Percentiles rank a stretch among this genome's conserved stretches.
These are phyloP conservation scores for Eucriotettix oculatus DNA, from an alignment of 2,888 invertebrate species.

Conservation along the genomic window DNA sequence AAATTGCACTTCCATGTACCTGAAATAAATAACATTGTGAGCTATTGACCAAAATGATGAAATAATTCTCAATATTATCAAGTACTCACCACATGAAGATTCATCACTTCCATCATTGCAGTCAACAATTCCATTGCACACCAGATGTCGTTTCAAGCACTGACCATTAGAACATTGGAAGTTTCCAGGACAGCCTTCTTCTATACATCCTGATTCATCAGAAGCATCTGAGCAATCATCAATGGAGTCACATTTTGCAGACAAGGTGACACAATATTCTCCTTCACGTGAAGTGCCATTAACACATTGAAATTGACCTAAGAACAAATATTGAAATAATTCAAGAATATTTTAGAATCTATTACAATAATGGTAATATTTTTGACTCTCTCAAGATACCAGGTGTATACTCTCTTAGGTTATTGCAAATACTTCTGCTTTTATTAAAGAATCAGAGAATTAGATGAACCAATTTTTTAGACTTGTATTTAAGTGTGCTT, in stretches of 20 bases:
- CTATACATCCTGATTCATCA: slow-evolving; percentile 38
- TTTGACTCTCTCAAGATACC: too few species aligned
- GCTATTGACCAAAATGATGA: neutral
- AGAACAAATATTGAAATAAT: neutral
- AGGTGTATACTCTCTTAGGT: too few species aligned
- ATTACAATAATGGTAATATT: too few species aligned
- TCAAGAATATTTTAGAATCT: too few species aligned
- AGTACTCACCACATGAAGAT: slow-evolving; percentile 31
- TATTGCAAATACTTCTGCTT: too few species aligned
- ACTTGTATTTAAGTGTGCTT: too few species aligned
- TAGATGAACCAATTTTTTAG: too few species aligned
- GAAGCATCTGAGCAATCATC: slow-evolving; percentile 43
- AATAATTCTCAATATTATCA: neutral
- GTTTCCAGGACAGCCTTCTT: slow-evolving; percentile 38
- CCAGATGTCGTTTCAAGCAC: slow-evolving; percentile 38
- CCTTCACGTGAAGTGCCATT: slow-evolving; percentile 41
- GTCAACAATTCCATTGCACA: slow-evolving; percentile 43
- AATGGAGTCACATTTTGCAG: slow-evolving; percentile 37
- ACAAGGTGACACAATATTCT: slow-evolving; percentile 34
- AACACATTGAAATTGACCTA: slow-evolving; percentile 38
- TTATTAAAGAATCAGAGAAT: too few species aligned
- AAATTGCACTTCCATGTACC: slow-evolving; percentile 32
- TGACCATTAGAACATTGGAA: slow-evolving; percentile 40
- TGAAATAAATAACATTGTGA: slow-evolving; percentile 11
- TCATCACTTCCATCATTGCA: slow-evolving; percentile 46